These are phyloP conservation scores for Trogon melanurus DNA, from an alignment of 2,113 vertebrate genomes.

Conservation along the genomic window DNA sequence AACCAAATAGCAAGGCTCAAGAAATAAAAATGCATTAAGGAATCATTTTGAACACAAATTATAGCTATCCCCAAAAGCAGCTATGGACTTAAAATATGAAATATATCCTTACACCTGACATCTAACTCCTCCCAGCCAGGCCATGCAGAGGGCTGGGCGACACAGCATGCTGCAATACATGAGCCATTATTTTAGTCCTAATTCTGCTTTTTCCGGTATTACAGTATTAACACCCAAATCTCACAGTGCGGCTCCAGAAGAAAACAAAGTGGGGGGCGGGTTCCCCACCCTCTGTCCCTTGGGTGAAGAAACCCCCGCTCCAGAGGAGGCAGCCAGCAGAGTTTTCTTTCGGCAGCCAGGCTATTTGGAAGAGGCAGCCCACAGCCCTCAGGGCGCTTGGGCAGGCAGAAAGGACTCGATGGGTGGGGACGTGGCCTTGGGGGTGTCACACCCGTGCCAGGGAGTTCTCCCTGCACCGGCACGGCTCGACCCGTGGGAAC, in stretches of 20 bases:
- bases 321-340: not conserved
- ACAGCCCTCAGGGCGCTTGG: not conserved
- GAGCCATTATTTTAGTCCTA: not conserved
- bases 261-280: not conserved
- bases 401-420: not conserved
- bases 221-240: slow-evolving; percentile 9
- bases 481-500: not conserved
- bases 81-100: not conserved
- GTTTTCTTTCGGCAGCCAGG: not conserved
- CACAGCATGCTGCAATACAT: not conserved
- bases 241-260: not conserved
- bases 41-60: not conserved
- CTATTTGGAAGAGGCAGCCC: not conserved
- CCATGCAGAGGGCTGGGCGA: not conserved
- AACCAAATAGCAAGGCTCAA: not conserved
- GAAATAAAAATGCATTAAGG: not conserved
- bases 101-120: not conserved
- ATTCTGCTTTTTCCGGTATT: not conserved
- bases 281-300: not conserved
- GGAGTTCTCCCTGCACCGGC: not conserved
- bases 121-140: not conserved
- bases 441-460: not conserved
- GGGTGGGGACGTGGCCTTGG: not conserved
- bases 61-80: not conserved
- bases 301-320: not conserved